Conservation (phyloP, 1,140 invertebrate species). For the Mylabris phalerata region DNA sequence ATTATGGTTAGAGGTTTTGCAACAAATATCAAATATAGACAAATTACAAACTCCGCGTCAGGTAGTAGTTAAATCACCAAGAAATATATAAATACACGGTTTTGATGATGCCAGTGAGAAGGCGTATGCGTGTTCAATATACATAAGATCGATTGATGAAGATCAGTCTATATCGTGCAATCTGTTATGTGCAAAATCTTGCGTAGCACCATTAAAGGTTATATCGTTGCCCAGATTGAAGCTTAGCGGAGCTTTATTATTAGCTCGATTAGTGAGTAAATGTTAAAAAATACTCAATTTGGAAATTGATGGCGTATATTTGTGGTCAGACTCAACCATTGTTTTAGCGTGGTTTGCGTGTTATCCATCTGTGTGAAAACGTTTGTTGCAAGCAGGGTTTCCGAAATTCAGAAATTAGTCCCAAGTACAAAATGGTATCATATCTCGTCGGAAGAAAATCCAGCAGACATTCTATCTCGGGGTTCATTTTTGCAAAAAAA, state of each 20-base stretch:
- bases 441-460: conserved; percentile 40
- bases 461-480: conserved; percentile 42
- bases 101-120: too few relatives aligned
- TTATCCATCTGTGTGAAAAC: conserved; percentile 31
- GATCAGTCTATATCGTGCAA: too few relatives aligned
- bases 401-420: conserved; percentile 18
- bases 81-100: too few relatives aligned
- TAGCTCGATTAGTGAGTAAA: background rate
- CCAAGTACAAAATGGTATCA: conserved; percentile 36
- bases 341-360: conserved; percentile 39
- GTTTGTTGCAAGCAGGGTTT: conserved; percentile 40
- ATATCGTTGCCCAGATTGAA: conserved; percentile 7
- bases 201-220: conserved; percentile 3
- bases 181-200: too few relatives aligned
- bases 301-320: conserved; percentile 1
- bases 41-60: background rate
- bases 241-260: conserved; percentile 3
- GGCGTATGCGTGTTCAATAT: too few relatives aligned
- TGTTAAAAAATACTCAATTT: background rate
- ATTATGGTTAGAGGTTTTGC: background rate
- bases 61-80: too few relatives aligned
- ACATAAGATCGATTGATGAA: too few relatives aligned
- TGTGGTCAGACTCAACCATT: conserved; percentile 41
- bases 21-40: background rate
- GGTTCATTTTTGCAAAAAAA: conserved; percentile 27